A percentile compares a stretch with the other conserved stretches of the same genome.
Evolutionary conservation across 1,140 invertebrate genomes (phyloP).

Genomic region (Eupeodes corollae): DNA sequence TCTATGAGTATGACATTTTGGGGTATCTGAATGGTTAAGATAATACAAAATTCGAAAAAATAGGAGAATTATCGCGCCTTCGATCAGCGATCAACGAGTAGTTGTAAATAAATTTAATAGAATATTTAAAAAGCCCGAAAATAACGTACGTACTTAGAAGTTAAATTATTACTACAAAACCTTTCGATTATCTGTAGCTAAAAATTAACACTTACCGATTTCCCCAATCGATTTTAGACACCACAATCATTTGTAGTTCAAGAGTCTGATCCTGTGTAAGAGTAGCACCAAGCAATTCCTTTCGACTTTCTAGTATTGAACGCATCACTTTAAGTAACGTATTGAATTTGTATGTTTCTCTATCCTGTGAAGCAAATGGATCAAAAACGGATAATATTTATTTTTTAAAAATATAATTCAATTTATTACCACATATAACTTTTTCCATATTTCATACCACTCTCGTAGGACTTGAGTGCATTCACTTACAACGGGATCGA

Average conservation of each 20-base stretch:
- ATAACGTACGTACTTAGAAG: no score
- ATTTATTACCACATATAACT: slow-evolving; percentile 67
- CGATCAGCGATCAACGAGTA: no score
- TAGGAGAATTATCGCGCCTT: no score
- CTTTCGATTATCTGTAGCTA: no score
- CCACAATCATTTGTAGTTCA: slow-evolving; percentile 75
- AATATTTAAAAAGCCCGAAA: no score
- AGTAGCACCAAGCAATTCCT: slow-evolving; percentile 72
- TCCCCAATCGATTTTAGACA: slow-evolving; percentile 88
- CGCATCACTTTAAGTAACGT: slow-evolving; percentile 77
- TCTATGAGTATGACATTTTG: no score
- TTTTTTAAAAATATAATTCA: not conserved
- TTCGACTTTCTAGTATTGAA: slow-evolving; percentile 72
- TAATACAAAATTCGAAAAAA: no score
- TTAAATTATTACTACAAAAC: no score
- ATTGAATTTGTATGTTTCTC: slow-evolving; percentile 70
- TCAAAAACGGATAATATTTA: not conserved
- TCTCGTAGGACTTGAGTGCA: slow-evolving; percentile 83
- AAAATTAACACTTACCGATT: slow-evolving; percentile 65
- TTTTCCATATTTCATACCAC: slow-evolving; percentile 88
- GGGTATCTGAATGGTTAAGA: no score
- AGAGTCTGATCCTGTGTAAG: slow-evolving; percentile 79
- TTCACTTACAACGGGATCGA: slow-evolving; percentile 80
- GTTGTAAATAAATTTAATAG: no score
- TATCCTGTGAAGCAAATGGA: slow-evolving; percentile 51